Conservation (phyloP, 2,113 vertebrate genomes). For the Myanophis thanlyinensis region DNA sequence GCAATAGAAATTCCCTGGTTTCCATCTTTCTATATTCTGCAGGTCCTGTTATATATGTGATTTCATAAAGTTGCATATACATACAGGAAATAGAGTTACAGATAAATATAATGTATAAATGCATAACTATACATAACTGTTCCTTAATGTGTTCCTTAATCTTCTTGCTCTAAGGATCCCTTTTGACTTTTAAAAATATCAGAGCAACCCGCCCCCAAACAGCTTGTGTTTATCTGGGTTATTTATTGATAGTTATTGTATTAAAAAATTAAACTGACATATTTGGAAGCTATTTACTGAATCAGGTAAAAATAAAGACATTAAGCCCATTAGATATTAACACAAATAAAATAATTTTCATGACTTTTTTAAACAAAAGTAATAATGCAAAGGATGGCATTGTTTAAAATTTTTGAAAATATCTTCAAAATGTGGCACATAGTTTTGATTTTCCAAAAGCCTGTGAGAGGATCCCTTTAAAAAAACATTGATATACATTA, state of each 20-base stretch:
- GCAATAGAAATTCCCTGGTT: neutral
- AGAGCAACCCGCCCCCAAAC: neutral
- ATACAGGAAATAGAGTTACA: neutral
- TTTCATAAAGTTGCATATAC: neutral
- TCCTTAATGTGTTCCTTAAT: no score
- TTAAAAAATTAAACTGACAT: neutral
- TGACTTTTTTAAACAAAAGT: neutral
- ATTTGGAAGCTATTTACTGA: neutral
- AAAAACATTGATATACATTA: neutral
- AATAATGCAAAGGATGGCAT: neutral
- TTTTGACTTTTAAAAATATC: neutral
- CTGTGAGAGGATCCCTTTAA: neutral
- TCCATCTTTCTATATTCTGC: neutral
- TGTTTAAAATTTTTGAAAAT: neutral
- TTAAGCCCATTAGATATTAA: neutral
- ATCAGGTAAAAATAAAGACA: neutral
- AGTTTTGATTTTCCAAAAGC: neutral
- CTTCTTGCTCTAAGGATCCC: neutral
- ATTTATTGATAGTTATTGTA: neutral
- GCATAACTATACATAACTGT: neutral
- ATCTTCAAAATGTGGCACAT: neutral
- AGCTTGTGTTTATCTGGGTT: neutral
- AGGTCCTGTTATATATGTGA: neutral
- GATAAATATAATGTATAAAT: neutral
- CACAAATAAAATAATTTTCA: neutral